Percentiles rank a stretch among this genome's conserved stretches.
Conservation (phyloP, 2,113 vertebrate species). For the Ptilorrhoa leucosticta region DNA sequence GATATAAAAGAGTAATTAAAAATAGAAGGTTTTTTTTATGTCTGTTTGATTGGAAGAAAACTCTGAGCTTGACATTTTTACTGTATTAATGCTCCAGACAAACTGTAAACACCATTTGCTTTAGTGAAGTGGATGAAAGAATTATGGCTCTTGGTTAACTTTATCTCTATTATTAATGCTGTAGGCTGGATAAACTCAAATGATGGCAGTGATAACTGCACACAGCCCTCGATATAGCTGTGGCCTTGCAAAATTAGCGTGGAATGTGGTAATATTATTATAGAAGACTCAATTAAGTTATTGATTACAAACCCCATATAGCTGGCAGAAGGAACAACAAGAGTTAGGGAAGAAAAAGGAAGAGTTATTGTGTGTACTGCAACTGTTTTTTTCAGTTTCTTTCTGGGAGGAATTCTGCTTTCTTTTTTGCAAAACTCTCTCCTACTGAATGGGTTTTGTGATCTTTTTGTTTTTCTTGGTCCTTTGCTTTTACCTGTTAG, state of each 20-base stretch:
- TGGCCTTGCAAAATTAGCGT: neutral
- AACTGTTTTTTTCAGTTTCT: neutral
- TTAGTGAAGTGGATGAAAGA: neutral
- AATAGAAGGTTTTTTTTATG: neutral
- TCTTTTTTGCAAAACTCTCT: neutral
- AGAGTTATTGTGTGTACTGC: neutral
- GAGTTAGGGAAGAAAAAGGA: neutral
- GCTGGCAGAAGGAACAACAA: neutral
- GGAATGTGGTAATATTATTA: neutral
- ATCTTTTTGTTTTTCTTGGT: neutral
- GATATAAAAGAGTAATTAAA: conserved; percentile 28
- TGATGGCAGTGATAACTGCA: neutral
- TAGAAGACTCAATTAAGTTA: neutral
- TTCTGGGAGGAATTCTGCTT: neutral
- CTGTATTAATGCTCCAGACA: neutral
- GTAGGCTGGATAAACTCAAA: neutral
- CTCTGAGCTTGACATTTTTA: neutral
- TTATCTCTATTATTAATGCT: conserved; percentile 31
- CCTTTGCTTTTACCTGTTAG: fast-evolving
- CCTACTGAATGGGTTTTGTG: neutral
- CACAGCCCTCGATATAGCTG: neutral
- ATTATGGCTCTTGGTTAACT: conserved; percentile 7
- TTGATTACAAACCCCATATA: neutral
- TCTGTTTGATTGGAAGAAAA: neutral
- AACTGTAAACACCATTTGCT: conserved; percentile 12